phyloP scores from a whole-genome alignment of 1,140 invertebrate genomes.

The Brachionus sp. region DNA sequence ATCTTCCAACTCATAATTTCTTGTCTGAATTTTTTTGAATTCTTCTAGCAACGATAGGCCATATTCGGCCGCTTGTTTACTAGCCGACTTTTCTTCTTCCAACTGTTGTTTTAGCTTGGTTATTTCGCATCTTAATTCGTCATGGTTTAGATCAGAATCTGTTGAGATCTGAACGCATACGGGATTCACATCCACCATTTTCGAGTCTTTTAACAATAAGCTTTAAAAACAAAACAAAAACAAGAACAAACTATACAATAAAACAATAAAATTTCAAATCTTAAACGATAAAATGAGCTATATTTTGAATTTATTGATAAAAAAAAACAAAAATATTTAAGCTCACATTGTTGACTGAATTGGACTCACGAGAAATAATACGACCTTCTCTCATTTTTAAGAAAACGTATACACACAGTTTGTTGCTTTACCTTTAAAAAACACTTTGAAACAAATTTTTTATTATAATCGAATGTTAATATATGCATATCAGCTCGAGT shows the following conservation, averaged over 20 bases:
- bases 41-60: conserved; percentile 30
- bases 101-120: not conserved
- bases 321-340: not conserved
- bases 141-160: not conserved
- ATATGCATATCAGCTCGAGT: not conserved
- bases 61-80: conserved; percentile 44
- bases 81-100: conserved; percentile 42
- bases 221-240: not conserved
- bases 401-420: not conserved
- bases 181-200: not conserved
- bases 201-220: not conserved
- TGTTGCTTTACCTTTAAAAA: not conserved
- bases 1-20: conserved; percentile 39
- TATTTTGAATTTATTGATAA: not conserved
- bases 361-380: not conserved
- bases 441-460: not conserved
- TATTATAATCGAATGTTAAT: not conserved
- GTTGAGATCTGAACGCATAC: not conserved
- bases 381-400: not conserved
- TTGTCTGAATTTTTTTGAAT: not conserved
- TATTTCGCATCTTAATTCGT: not conserved
- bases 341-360: not conserved
- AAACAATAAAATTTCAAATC: not conserved
- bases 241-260: not conserved
- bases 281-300: not conserved